phyloP scores from a whole-genome alignment of 2,888 invertebrate genomes.

The Amphimallon solstitiale region DNA sequence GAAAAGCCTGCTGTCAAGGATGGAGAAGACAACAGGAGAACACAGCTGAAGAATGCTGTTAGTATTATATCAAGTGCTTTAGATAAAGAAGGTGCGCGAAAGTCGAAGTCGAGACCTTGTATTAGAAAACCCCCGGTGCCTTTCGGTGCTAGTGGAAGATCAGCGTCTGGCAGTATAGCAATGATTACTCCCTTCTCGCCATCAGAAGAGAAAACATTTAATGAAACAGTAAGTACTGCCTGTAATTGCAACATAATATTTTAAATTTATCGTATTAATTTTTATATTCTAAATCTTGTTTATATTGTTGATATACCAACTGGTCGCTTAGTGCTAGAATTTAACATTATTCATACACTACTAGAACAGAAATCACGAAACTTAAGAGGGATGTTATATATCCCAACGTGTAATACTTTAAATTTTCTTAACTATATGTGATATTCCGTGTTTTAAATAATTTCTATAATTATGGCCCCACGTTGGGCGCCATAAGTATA shows the following conservation, averaged over 20 bases:
- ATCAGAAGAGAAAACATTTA: slow-evolving; percentile 30
- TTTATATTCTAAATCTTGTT: background rate
- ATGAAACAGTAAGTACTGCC: slow-evolving; percentile 11
- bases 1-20: slow-evolving; percentile 36
- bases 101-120: slow-evolving; percentile 63
- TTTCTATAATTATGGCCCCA: no score
- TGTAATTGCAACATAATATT: no score
- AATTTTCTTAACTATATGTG: no score
- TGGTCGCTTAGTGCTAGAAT: no score
- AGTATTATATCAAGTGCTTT: slow-evolving; percentile 79
- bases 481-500: no score
- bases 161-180: slow-evolving; percentile 69
- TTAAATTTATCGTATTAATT: background rate
- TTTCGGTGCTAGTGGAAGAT: slow-evolving; percentile 67
- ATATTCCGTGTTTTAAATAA: no score
- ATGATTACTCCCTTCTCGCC: slow-evolving; percentile 51
- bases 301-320: no score
- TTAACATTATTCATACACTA: no score
- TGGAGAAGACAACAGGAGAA: slow-evolving; percentile 64
- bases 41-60: slow-evolving; percentile 74
- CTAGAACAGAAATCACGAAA: no score
- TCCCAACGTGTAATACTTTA: no score
- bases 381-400: no score
- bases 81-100: slow-evolving; percentile 59
- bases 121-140: slow-evolving; percentile 73